Percentiles rank a stretch among this genome's conserved stretches.
Conservation (phyloP, 2,113 vertebrate species). For the Malurus cyaneus region DNA sequence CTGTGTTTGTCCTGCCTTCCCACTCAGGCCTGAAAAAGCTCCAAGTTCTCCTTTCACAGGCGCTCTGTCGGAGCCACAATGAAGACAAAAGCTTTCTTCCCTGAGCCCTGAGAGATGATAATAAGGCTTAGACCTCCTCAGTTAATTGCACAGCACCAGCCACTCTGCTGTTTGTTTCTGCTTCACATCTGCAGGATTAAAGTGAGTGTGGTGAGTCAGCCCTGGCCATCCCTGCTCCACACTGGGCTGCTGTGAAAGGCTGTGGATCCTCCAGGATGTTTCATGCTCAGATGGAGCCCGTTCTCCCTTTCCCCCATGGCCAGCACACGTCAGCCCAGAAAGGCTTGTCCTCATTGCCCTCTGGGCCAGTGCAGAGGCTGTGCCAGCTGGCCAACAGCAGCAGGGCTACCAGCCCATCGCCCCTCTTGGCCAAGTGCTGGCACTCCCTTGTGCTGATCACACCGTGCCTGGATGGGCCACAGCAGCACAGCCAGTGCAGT, state of each 20-base stretch:
- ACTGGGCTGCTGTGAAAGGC: background rate
- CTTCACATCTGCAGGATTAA: background rate
- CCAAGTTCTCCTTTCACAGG: background rate
- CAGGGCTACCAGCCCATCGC: rapidly evolving
- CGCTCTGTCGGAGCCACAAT: background rate
- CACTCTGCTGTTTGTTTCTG: background rate
- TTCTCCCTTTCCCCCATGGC: background rate
- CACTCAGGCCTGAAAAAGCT: background rate
- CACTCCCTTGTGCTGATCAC: background rate
- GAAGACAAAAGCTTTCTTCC: background rate
- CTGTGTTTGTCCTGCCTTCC: slow-evolving; percentile 2
- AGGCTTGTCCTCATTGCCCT: background rate
- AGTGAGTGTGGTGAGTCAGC: background rate
- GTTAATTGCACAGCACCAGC: background rate
- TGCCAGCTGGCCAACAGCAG: background rate
- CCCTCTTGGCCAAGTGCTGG: background rate
- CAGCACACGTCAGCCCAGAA: background rate
- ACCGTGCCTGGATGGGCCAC: background rate
- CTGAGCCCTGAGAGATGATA: background rate
- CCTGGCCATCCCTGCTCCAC: background rate
- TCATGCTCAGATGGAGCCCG: background rate
- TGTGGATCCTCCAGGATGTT: background rate
- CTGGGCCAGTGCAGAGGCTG: background rate
- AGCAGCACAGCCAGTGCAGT: background rate
- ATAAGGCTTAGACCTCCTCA: background rate